Base-by-base conservation (phyloP, 1,140 invertebrate species). In the Nasonia giraulti region DNA sequence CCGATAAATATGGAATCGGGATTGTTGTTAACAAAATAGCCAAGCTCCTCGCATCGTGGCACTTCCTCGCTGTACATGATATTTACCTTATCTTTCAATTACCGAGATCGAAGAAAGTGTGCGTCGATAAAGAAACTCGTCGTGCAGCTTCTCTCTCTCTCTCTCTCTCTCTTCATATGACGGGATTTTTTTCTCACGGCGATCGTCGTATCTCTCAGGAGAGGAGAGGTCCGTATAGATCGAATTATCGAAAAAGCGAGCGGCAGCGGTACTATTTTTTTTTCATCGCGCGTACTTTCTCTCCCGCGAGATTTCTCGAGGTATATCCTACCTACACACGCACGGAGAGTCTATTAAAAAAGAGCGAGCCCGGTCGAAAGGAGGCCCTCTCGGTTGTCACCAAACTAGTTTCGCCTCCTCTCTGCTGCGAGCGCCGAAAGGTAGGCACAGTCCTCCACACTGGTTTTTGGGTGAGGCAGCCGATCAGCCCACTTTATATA, bases 331-430 rank as follows among this genome's bases (percentile, higher is more conserved):
- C 37, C 6, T 10, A 44, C 7, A 44, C 40, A 44, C 10, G 10
- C 7, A 40, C 7, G 23, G n/a, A 31, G 8, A 75, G 73, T 75
- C 73, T 75, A 44, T 75, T 44, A 75, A 75, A 75, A 37, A 33
- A 75, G 73, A 75, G 31, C 31, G 31, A 75, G 75, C 68, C 55
- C 33, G 27, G 27, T 37, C 50, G 77, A 62, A 79, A 82, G 73
- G 66, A 78, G 40, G 62, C 79, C 33, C 73, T 78, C 50, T 27
- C 40, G 27, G 11, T 31, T 85, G 84, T 74, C 85, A 76, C 85
- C 44, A 84, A 84, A 86, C 69, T 62, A 71, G 82, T 84, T 84
- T 76, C 50, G 17, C 31, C 31, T 78, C 47, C 31, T 78, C 47
- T 82, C 68, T 7, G 68, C 23, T 6, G 55, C 55, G 14, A n/a